A percentile compares a stretch with the other conserved stretches of the same genome.
These are phyloP conservation scores for Phymorhynchus buccinoides DNA, from an alignment of 1,140 invertebrate genomes.

Conservation along the genomic window DNA sequence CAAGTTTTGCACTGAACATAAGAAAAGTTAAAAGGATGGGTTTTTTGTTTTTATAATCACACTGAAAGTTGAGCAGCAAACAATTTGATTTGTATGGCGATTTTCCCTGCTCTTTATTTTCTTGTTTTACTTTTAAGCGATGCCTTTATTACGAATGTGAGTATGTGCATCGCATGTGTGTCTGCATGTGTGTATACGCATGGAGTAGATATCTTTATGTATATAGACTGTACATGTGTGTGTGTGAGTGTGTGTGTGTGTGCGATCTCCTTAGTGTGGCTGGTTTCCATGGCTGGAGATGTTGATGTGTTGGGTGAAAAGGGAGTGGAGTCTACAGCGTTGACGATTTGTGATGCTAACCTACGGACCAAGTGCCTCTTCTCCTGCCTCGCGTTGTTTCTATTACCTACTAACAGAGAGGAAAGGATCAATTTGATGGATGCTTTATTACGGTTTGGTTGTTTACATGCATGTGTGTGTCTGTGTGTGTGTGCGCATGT, in stretches of 20 bases:
- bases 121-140: not conserved
- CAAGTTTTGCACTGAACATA: too few relatives aligned
- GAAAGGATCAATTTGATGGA: not conserved
- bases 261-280: not conserved
- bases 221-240: not conserved
- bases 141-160: not conserved
- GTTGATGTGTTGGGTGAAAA: not conserved
- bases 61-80: not conserved
- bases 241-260: not conserved
- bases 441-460: not conserved
- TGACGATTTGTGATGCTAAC: conserved; percentile 19
- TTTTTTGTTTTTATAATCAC: too few relatives aligned
- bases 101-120: not conserved
- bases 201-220: not conserved
- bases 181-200: not conserved
- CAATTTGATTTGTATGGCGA: not conserved
- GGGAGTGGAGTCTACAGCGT: not conserved
- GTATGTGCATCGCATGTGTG: not conserved
- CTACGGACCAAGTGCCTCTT: conserved; percentile 33
- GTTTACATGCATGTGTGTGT: not conserved
- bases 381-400: conserved; percentile 23
- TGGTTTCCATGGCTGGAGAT: not conserved
- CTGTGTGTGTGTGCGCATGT: not conserved
- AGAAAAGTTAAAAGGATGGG: too few relatives aligned
- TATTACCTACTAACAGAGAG: not conserved